phyloP scores from a whole-genome alignment of 2,888 invertebrate genomes.

The Luperina nickerlii region DNA sequence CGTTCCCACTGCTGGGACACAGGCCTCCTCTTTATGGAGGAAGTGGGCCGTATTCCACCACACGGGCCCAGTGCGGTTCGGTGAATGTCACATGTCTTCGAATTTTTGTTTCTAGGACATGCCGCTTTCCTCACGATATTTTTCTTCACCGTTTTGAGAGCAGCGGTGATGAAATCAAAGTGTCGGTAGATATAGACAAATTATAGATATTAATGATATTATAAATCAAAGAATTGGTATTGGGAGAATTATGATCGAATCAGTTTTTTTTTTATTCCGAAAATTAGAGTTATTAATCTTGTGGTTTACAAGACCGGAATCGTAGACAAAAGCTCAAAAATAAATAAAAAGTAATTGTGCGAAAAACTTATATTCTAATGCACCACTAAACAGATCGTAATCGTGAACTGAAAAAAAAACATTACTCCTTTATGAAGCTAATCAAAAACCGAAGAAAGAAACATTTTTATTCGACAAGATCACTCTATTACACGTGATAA shows the following conservation, averaged over 20 bases:
- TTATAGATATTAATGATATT: constrained; percentile 30
- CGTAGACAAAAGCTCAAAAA: constrained; percentile 29
- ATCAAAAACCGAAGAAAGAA: constrained; percentile 8
- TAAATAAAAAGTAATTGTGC: constrained; percentile 24
- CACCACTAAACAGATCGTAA: constrained; percentile 35
- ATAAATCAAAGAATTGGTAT: constrained; percentile 16
- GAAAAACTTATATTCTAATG: constrained; percentile 17
- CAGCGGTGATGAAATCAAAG: too few relatives aligned
- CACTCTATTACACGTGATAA: constrained; percentile 17
- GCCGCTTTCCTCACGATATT: too few relatives aligned
- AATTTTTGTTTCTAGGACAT: too few relatives aligned
- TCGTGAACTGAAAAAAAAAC: constrained; percentile 17
- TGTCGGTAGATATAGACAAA: constrained; percentile 29
- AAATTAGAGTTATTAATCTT: constrained; percentile 14
- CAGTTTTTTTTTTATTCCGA: neutral
- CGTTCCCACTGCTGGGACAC: too few relatives aligned
- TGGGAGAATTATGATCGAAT: neutral
- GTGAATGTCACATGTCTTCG: too few relatives aligned
- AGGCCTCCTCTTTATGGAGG: too few relatives aligned
- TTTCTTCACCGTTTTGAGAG: too few relatives aligned
- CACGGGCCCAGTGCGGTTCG: too few relatives aligned
- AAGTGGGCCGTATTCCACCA: too few relatives aligned
- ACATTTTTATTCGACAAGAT: constrained; percentile 19
- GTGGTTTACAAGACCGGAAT: neutral
- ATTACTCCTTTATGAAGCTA: constrained; percentile 8